Percentiles rank a stretch among this genome's conserved stretches.
Evolutionary conservation across 2,113 vertebrate genomes (phyloP).

Genomic region (Anthoscopus minutus): DNA sequence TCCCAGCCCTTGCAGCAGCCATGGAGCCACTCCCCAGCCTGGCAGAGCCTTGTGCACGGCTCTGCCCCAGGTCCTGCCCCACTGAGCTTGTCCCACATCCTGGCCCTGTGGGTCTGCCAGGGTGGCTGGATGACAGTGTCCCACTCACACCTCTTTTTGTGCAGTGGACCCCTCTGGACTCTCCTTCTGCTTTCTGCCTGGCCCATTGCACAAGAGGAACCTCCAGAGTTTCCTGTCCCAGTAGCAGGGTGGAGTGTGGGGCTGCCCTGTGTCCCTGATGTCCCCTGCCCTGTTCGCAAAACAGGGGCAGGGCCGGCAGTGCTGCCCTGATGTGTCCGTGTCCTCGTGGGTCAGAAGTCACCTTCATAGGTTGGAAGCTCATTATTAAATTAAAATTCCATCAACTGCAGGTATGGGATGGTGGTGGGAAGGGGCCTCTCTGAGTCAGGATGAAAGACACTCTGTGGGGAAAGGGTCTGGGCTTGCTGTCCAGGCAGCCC

Average conservation of each 20-base stretch:
- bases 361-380: neutral
- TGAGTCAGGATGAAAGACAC: neutral
- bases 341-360: neutral
- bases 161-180: neutral
- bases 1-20: neutral
- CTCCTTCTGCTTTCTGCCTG: neutral
- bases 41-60: neutral
- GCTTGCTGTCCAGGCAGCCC: neutral
- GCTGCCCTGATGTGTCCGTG: neutral
- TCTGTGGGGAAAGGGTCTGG: rapidly evolving
- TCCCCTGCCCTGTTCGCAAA: neutral
- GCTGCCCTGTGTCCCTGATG: rapidly evolving
- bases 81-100: neutral
- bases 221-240: neutral
- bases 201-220: neutral
- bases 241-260: neutral
- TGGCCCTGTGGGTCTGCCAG: neutral
- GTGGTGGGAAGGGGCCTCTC: neutral
- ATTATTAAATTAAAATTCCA: neutral
- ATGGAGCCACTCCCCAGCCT: neutral
- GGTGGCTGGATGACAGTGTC: rapidly evolving
- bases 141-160: neutral
- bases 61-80: neutral
- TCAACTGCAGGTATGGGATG: neutral
- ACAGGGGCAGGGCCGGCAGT: rapidly evolving